Evolutionary conservation across 2,888 invertebrate genomes (phyloP), one percentile per base, ranked within the genome.

Genomic region (Drosophila pegasa): DNA sequence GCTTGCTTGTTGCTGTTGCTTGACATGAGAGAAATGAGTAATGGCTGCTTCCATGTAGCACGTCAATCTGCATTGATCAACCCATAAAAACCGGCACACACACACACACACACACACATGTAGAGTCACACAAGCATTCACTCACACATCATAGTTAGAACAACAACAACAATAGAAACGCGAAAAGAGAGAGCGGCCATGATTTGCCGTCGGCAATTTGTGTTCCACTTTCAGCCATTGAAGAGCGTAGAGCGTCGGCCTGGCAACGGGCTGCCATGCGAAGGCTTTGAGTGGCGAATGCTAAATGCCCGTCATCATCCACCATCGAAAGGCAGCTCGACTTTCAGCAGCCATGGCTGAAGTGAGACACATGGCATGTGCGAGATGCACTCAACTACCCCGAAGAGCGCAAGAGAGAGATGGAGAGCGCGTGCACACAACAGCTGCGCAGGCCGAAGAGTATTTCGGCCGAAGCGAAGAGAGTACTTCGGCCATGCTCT

Each of bases 1-100:
- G 37, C 45, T 68, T 37, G 56, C 31, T 51, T 16, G 25, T 33
- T 33, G 20, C 7, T 50, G 35, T 69, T 52, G 43, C 47, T 72
- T 58, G 16, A 50, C 57, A 77, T 41, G 58, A 73, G 77, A 86
- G 89, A 89, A 90, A 91, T 92, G 90, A 91, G 89, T 91, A 92
- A 92, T 92, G 92, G 91, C 92, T 89, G 91, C 89, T 88, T 82
- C 89, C 89, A 90, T 87, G 89, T 80, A 89, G 81, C 90, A 90
- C 83, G 88, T 90, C 88, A 91, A 91, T 88, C 89, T 88, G 81
- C 89, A 86, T 89, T 87, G 90, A 90, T 90, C 89, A 87, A 78
- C 90, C 86, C 88, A 90, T 86, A 89, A 87, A 86, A 87, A 85
- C 82, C 60, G 67, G 55, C 71, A 64, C 43, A 61, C 59, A 51